A percentile compares a stretch with the other conserved stretches of the same genome.
These are phyloP conservation scores for Hyposmocoma kahamanoa DNA, from an alignment of 1,140 invertebrate species.

Conservation along the genomic window DNA sequence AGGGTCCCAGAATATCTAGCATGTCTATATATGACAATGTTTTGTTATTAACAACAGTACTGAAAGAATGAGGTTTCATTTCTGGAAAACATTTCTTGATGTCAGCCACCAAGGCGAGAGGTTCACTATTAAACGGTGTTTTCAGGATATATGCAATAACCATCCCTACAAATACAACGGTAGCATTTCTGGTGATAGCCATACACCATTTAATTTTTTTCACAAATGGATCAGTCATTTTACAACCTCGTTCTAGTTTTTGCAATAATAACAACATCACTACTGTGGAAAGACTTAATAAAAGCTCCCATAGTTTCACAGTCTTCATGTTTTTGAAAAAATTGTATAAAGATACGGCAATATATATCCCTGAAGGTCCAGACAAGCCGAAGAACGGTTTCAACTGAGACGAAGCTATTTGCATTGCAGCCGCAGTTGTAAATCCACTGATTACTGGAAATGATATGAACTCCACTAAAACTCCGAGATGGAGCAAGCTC, in stretches of 20 bases:
- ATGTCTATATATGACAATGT: constrained; percentile 77
- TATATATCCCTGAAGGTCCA: constrained; percentile 38
- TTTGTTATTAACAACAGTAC: constrained; percentile 68
- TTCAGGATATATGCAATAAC: constrained; percentile 75
- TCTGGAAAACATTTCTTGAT: constrained; percentile 78
- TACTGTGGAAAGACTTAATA: constrained; percentile 76
- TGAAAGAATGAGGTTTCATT: constrained; percentile 79
- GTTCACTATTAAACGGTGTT: constrained; percentile 51
- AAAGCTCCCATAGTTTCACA: constrained; percentile 71
- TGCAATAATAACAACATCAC: constrained; percentile 75
- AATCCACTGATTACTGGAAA: constrained; percentile 92
- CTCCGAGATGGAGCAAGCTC: constrained; percentile 90
- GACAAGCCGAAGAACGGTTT: constrained; percentile 81
- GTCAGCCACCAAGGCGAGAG: constrained; percentile 76
- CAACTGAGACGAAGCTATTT: constrained; percentile 88
- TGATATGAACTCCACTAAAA: constrained; percentile 93
- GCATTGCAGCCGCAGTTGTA: constrained; percentile 91
- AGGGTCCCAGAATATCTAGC: constrained; percentile 76
- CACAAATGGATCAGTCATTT: constrained; percentile 29
- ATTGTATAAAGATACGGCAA: constrained; percentile 44
- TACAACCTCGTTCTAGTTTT: constrained; percentile 50
- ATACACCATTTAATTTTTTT: constrained; percentile 53
- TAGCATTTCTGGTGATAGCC: constrained; percentile 79
- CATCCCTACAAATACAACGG: constrained; percentile 80
- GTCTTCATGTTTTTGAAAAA: constrained; percentile 61